Base-by-base conservation (phyloP, 2,797 vertebrate genomes). In the Sebastes trivittatus region DNA sequence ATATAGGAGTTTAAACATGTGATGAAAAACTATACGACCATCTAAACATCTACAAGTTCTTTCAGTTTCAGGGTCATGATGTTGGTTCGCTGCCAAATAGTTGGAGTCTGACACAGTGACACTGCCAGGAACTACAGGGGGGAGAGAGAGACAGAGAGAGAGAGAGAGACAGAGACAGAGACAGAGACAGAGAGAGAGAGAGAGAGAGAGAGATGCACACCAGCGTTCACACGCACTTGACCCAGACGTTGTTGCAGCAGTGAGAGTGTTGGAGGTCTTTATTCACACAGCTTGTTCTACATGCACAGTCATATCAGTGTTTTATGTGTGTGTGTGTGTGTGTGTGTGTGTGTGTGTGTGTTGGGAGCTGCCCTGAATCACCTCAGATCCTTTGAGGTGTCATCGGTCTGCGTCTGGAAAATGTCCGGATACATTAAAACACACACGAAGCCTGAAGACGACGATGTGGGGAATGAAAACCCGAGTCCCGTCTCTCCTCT, bases 391-490 rank as follows among this genome's bases (percentile, higher is more conserved):
- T 85, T 80, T 73, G 80, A 80, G 64, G 56, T 74, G 76, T 78
- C 78, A 80, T 56, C 27, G 30, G 29, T 82, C 60, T 66, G 77
- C 61, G 84, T 83, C 82, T 83, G 77, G 82, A 77, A 67, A 72
- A 77, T 61, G 80, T 85, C 70, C 7, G 52, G 55, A 62, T 13
- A 1, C 54, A 29, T 56, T 14, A 54, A 81, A 59, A 70, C 68
- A 62, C 68, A 80, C 72, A 73, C 27, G 14, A 30, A 65, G 70
- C 67, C 67, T 66, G 20, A 85, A 64, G 70, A 60, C 16, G 20
- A 22, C 23, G 38, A 59, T 9, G 22, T 58, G 18, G 34, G 34
- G 8, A 56, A 55, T 7, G 0, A 62, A 60, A 66, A 36, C 9
- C 13, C 1, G 3, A 11, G 6, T 2, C 54, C 4, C 0, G 55